Percentiles rank a stretch among this genome's conserved stretches.
Evolutionary conservation across 53 echinoderm and acorn worm species (phyloP).

Genomic region (Echinometra lucunter): DNA sequence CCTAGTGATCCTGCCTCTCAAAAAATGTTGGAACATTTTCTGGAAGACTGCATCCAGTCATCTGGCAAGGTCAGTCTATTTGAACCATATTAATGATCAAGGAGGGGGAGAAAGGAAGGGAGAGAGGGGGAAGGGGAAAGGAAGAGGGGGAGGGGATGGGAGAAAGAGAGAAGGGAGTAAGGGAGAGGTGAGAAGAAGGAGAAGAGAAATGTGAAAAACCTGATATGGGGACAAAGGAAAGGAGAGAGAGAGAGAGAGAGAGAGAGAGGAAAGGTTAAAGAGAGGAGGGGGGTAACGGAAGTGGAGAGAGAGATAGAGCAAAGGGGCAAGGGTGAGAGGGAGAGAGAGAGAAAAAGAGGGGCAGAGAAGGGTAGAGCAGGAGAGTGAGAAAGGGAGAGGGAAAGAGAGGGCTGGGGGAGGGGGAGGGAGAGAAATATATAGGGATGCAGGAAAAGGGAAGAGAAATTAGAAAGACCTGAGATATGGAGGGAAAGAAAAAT

Average conservation of each 20-base stretch:
- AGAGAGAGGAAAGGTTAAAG: background rate
- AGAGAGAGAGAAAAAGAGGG: too few relatives aligned
- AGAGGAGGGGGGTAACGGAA: background rate
- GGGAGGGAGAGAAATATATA: too few relatives aligned
- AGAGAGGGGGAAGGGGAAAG: background rate
- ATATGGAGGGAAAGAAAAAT: background rate
- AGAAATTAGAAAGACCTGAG: background rate
- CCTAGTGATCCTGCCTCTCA: constrained; percentile 5
- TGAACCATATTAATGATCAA: background rate
- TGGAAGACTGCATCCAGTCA: constrained; percentile 82
- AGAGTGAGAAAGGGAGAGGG: background rate
- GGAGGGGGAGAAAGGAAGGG: background rate
- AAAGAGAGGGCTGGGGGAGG: background rate
- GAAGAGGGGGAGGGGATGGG: background rate
- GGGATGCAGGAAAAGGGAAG: background rate
- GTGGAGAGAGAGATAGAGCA: too few relatives aligned
- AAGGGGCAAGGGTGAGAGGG: too few relatives aligned
- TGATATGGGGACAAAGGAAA: background rate
- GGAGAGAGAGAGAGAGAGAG: too few relatives aligned
- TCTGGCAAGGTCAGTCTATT: constrained; percentile 72
- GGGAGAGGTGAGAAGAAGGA: background rate
- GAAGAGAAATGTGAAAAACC: background rate
- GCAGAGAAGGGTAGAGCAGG: background rate
- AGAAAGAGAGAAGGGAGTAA: background rate
- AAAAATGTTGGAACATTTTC: constrained; percentile 79